Percentiles rank a stretch among this genome's conserved stretches.
Evolutionary conservation across 1,140 invertebrate species (phyloP).

Genomic region (Hypothenemus hampei): DNA sequence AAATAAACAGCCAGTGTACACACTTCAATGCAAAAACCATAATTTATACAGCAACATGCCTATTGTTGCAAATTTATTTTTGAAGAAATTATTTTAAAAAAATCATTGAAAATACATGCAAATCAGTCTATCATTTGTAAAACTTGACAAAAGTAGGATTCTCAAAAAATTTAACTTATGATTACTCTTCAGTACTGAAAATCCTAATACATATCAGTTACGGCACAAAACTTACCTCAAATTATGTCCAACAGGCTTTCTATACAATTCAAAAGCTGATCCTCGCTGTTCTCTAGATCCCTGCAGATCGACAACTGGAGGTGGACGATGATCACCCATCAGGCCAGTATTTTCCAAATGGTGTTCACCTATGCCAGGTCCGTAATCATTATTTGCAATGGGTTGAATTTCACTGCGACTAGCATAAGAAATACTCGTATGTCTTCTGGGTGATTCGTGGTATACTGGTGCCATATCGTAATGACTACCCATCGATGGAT

Average conservation of each 20-base stretch:
- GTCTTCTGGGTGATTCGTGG: constrained; percentile 37
- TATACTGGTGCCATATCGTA: constrained; percentile 44
- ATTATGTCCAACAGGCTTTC: constrained; percentile 78
- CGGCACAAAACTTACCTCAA: constrained; percentile 67
- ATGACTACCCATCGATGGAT: constrained; percentile 33
- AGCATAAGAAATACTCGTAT: constrained; percentile 44
- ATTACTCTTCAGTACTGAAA: no score
- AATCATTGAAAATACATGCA: no score
- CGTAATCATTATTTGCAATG: constrained; percentile 36
- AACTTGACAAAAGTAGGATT: no score
- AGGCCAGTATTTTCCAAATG: constrained; percentile 20
- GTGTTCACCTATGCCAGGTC: constrained; percentile 28
- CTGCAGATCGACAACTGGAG: constrained; percentile 43
- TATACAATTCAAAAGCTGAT: constrained; percentile 93
- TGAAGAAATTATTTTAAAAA: no score
- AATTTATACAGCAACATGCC: no score
- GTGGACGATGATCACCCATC: constrained; percentile 37
- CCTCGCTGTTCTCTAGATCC: constrained; percentile 84
- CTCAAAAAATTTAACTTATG: no score
- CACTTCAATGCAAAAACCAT: constrained; percentile 23
- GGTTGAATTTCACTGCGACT: constrained; percentile 43
- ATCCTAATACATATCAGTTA: no score
- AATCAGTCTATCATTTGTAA: no score
- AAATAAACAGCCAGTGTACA: constrained; percentile 44
- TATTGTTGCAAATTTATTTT: no score